Evolutionary conservation across 1,140 invertebrate genomes (phyloP).

Genomic region (Calliphora vicina): DNA sequence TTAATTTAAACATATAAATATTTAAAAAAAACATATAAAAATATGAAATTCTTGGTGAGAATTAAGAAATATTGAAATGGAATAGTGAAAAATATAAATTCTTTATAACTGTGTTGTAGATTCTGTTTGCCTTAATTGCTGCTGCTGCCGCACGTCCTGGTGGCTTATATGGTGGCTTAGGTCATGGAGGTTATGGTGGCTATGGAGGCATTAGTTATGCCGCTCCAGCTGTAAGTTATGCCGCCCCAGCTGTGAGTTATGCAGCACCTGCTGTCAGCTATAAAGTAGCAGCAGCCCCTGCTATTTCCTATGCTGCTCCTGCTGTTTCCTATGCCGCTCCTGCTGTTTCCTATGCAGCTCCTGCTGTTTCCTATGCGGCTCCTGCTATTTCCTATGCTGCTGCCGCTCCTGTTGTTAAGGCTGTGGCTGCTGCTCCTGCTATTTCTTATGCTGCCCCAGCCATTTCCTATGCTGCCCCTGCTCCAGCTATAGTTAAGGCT

Average conservation of each 20-base stretch:
- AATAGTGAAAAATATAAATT: background rate
- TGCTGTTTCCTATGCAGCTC: slow-evolving; percentile 48
- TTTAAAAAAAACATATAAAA: background rate
- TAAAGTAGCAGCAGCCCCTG: slow-evolving; percentile 46
- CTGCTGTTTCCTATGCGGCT: slow-evolving; percentile 53
- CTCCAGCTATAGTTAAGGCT: slow-evolving; percentile 35
- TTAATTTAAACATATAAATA: background rate
- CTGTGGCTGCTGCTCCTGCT: slow-evolving; percentile 47
- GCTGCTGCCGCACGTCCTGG: slow-evolving; percentile 50
- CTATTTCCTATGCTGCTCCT: slow-evolving; percentile 47
- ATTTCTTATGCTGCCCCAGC: slow-evolving; percentile 50
- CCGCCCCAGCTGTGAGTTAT: slow-evolving; percentile 48
- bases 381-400: slow-evolving; percentile 26
- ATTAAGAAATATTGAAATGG: background rate
- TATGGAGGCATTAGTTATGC: slow-evolving; percentile 18
- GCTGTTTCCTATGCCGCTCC: slow-evolving; percentile 47
- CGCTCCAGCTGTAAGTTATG: slow-evolving; percentile 42
- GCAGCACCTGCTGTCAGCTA: slow-evolving; percentile 46
- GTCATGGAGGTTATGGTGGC: slow-evolving; percentile 30
- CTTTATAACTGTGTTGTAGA: slow-evolving; percentile 39
- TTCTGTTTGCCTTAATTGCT: slow-evolving; percentile 49
- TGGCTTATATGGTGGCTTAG: slow-evolving; percentile 36
- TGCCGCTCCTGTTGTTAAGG: slow-evolving; percentile 34
- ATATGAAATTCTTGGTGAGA: slow-evolving; percentile 39
- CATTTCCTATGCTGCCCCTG: slow-evolving; percentile 2